Evolutionary conservation across 2,113 vertebrate species (phyloP).

Genomic region (Brevimyrus niger): DNA sequence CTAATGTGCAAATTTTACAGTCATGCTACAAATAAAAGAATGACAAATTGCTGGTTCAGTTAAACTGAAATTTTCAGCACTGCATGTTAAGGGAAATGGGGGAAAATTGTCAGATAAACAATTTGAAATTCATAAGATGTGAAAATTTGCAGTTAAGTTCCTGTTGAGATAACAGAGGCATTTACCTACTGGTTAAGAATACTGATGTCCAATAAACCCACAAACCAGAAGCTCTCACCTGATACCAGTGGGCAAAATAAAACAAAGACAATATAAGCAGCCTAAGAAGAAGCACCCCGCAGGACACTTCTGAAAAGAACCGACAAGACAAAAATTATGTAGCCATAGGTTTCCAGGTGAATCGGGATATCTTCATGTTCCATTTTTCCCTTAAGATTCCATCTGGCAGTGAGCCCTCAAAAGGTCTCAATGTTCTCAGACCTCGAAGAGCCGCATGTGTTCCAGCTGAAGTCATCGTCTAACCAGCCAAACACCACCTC

Average conservation of each 20-base stretch:
- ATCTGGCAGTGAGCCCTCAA: background rate
- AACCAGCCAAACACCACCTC: background rate
- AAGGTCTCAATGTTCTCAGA: background rate
- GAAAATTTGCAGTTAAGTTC: background rate
- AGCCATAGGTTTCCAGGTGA: background rate
- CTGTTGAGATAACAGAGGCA: background rate
- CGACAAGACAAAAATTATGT: background rate
- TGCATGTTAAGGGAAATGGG: background rate
- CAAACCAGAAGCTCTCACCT: background rate
- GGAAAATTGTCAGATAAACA: background rate
- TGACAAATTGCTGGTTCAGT: background rate
- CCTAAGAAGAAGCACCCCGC: background rate
- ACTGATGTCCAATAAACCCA: background rate
- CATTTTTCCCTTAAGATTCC: background rate
- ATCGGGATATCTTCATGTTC: background rate
- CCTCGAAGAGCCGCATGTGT: background rate
- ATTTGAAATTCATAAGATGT: background rate
- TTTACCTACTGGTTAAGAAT: background rate
- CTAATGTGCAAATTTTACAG: background rate
- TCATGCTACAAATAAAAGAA: background rate
- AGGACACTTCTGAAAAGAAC: background rate
- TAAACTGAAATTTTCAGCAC: background rate
- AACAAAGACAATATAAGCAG: background rate
- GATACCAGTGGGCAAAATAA: background rate
- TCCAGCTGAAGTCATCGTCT: background rate